Conservation (phyloP, 2,888 invertebrate species). For the Limnephilus marmoratus region DNA sequence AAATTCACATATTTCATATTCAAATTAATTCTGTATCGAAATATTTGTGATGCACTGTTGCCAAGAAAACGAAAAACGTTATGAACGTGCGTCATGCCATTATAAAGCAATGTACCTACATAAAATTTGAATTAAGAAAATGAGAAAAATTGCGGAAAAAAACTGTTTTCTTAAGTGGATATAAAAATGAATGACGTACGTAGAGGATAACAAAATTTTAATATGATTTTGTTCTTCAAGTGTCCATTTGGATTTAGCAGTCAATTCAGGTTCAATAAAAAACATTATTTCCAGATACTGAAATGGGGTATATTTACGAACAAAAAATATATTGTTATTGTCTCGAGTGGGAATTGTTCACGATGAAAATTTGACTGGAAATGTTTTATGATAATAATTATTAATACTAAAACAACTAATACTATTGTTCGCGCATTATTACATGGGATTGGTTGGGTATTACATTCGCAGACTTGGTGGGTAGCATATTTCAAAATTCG, state of each 20-base stretch:
- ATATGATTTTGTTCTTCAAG: neutral
- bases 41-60: too few relatives aligned
- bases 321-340: neutral
- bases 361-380: too few relatives aligned
- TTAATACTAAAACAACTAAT: too few relatives aligned
- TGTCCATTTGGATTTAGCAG: neutral
- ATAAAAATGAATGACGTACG: neutral
- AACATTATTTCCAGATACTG: neutral
- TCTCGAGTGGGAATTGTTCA: neutral
- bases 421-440: too few relatives aligned
- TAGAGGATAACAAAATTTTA: neutral
- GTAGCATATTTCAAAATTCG: too few relatives aligned
- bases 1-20: too few relatives aligned
- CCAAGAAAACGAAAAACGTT: too few relatives aligned
- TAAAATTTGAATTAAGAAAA: neutral
- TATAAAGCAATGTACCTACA: neutral
- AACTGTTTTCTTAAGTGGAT: neutral
- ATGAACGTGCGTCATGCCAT: neutral
- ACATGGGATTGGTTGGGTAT: too few relatives aligned
- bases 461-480: too few relatives aligned
- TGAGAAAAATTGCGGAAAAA: neutral
- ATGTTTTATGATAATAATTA: too few relatives aligned
- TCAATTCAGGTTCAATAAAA: neutral
- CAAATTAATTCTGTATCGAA: too few relatives aligned
- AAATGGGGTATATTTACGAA: neutral